Percentiles rank a stretch among this genome's conserved stretches.
These are phyloP conservation scores for Anniella stebbinsi DNA, from an alignment of 2,797 vertebrate genomes.

Conservation along the genomic window DNA sequence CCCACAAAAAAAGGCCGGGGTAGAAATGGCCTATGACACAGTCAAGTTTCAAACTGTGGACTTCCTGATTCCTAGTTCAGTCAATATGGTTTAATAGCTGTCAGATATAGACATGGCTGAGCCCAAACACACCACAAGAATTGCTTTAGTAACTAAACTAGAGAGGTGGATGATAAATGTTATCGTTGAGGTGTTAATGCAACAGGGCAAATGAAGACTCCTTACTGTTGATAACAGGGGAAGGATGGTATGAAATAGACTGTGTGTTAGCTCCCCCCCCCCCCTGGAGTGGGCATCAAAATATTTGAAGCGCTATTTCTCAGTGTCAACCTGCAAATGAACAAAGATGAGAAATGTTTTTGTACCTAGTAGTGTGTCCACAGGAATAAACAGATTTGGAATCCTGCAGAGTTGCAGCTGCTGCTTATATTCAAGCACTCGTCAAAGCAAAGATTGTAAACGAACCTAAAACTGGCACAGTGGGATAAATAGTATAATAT, in stretches of 20 bases:
- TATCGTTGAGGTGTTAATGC: not conserved
- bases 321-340: conserved; percentile 20
- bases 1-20: too few species aligned
- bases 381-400: conserved; percentile 10
- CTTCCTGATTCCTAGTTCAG: not conserved
- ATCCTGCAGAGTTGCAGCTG: not conserved
- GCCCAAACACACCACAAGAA: not conserved
- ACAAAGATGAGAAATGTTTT: not conserved
- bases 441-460: not conserved
- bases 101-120: not conserved
- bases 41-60: not conserved
- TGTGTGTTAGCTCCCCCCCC: not conserved
- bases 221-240: not conserved
- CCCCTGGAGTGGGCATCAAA: not conserved
- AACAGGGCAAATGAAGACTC: accelerated
- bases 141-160: not conserved
- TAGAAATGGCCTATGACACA: too few species aligned
- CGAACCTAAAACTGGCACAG: not conserved
- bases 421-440: not conserved
- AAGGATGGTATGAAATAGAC: not conserved
- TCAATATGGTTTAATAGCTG: not conserved
- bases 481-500: not conserved
- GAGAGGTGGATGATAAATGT: accelerated
- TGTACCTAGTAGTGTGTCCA: not conserved
- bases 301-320: conserved; percentile 11